Base-by-base conservation (phyloP, 2,888 invertebrate species). In the Troides helena region DNA sequence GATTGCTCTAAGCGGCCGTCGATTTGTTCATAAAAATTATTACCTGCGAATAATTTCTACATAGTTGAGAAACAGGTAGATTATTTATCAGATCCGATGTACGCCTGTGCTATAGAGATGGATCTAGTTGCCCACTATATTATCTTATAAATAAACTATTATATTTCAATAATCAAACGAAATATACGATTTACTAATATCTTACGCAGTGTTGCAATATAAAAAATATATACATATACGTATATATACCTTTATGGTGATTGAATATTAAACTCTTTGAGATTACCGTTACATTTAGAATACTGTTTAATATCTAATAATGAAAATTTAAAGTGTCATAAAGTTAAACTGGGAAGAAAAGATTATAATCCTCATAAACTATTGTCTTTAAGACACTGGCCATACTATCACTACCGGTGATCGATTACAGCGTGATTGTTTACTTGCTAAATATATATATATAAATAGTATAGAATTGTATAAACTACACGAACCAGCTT, bases 371-470 rank as follows among this genome's bases (percentile, higher is more conserved):
- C 21, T 65, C 69, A 53, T 73, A 60, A 75, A 77, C 81, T 80
- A 84, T 83, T 85, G 81, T 86, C 83, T 81, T 82, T 67, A 76
- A 80, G 80, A 85, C 83, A 88, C 87, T 89, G 89, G 89, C 89
- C 89, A 83, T 79, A 78, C 80, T 85, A 87, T 87, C 84, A 87
- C 87, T 85, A 85, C 72, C 70, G 72, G 72, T 72, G 67, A 65
- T 72, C 70, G 62, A 67, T 62, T 68, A 68, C 46, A 66, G 60
- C 58, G n/a, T 63, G 36, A 12, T 59, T 59, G 17, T 59, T 23
- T 50, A 61, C 56, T 43, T 36, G 46, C 56, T 65, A 65, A n/a
- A 50, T 69, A 65, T 30, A 64, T 68, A 68, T 64, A 39, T 64
- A 14, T 68, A 62, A 63, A n/a, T 60, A 25, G 43, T 56, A 8